Conservation (phyloP, 2,888 invertebrate genomes). For the Morpho helenor region DNA sequence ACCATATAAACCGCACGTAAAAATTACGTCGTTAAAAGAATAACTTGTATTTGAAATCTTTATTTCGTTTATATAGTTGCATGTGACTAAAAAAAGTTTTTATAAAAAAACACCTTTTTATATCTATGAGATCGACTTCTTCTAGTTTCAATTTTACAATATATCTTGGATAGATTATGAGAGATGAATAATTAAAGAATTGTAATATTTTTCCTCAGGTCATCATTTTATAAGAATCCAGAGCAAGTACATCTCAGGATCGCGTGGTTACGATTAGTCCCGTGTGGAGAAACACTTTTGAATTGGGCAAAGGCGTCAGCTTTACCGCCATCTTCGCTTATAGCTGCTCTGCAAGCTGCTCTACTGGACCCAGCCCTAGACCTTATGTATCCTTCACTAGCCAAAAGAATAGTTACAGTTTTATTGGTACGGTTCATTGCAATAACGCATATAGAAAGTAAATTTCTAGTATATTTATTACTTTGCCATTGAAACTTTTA, state of each 20-base stretch:
- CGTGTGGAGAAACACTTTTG: constrained; percentile 43
- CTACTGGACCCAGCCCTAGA: constrained; percentile 59
- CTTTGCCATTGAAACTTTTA: too few species aligned
- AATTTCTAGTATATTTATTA: not conserved
- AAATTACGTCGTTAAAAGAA: too few species aligned
- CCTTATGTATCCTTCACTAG: constrained; percentile 51
- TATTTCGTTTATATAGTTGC: too few species aligned
- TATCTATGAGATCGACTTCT: too few species aligned
- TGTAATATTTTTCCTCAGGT: constrained; percentile 36
- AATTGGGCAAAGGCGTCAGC: constrained; percentile 54
- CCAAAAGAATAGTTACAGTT: constrained; percentile 38
- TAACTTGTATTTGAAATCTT: too few species aligned
- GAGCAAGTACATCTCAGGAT: constrained; percentile 45
- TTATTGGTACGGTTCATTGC: constrained; percentile 41
- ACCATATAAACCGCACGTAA: too few species aligned
- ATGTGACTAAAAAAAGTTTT: too few species aligned
- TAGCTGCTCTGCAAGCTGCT: constrained; percentile 49
- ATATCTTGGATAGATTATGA: too few species aligned
- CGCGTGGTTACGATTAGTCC: constrained; percentile 53
- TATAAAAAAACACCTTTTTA: too few species aligned
- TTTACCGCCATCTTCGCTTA: constrained; percentile 50
- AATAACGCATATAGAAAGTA: not conserved
- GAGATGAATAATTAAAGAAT: too few species aligned
- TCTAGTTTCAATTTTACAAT: too few species aligned
- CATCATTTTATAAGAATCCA: constrained; percentile 45